Evolutionary conservation across 2,888 invertebrate genomes (phyloP).

Genomic region (Clostera curtula): DNA sequence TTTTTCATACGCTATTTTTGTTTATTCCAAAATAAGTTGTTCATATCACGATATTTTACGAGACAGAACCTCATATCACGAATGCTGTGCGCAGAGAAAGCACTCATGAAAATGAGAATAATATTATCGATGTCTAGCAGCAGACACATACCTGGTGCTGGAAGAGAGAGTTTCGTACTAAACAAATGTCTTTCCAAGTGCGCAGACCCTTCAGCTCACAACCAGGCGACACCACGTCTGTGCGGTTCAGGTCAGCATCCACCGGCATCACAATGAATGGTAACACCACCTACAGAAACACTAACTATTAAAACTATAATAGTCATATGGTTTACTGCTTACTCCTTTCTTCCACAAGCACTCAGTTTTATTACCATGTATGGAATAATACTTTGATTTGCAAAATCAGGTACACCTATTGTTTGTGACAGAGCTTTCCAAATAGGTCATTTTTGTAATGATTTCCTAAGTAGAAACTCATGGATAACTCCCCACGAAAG

Average conservation of each 20-base stretch:
- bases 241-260: conserved; percentile 72
- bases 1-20: too few species aligned
- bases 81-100: conserved; percentile 16
- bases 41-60: conserved; percentile 7
- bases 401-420: too few species aligned
- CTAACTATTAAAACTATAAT: conserved; percentile 16
- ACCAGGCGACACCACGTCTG: conserved; percentile 73
- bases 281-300: conserved; percentile 59
- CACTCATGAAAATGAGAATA: conserved; percentile 17
- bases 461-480: too few species aligned
- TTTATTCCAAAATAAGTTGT: too few species aligned
- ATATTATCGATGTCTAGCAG: conserved; percentile 16
- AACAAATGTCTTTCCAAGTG: conserved; percentile 73
- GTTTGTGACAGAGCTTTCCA: too few species aligned
- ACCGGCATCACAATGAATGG: conserved; percentile 76
- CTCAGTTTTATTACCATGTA: too few species aligned
- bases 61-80: conserved; percentile 8
- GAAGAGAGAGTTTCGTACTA: conserved; percentile 70
- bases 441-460: too few species aligned
- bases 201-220: conserved; percentile 71
- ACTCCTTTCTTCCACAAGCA: too few species aligned
- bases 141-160: conserved; percentile 63
- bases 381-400: too few species aligned
- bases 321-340: conserved; percentile 1
- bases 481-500: too few species aligned